Percentiles rank a stretch among this genome's conserved stretches.
These are phyloP conservation scores for Margarornis squamiger DNA, from an alignment of 2,797 vertebrate species.

Conservation along the genomic window DNA sequence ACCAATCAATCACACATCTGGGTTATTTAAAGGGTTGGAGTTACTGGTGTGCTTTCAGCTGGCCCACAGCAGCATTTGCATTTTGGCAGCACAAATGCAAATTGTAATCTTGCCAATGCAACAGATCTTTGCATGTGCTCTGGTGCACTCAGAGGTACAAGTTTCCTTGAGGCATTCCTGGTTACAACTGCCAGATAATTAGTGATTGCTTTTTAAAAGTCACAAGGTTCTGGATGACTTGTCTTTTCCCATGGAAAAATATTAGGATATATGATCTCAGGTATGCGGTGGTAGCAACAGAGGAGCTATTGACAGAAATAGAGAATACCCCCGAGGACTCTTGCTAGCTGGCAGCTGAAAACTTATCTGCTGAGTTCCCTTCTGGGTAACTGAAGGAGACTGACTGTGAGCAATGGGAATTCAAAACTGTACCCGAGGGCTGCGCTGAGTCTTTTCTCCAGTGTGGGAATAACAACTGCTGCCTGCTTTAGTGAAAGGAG, in stretches of 20 bases:
- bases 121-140: neutral
- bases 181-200: neutral
- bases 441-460: rapidly evolving
- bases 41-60: neutral
- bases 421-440: neutral
- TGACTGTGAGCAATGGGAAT: slow-evolving; percentile 11
- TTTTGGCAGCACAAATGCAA: slow-evolving; percentile 3
- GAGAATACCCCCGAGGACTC: slow-evolving; percentile 16
- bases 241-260: slow-evolving; percentile 18
- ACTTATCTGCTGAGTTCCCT: slow-evolving; percentile 29
- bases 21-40: neutral
- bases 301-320: neutral
- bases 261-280: neutral
- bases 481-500: neutral
- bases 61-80: neutral
- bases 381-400: slow-evolving; percentile 21
- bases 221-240: neutral
- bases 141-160: neutral
- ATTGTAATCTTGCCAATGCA: neutral
- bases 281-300: neutral
- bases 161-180: neutral
- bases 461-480: neutral
- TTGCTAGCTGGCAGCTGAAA: slow-evolving; percentile 18
- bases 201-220: neutral
- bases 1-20: neutral